Conservation (phyloP, 2,113 vertebrate species). For the Oreochromis spilurus region DNA sequence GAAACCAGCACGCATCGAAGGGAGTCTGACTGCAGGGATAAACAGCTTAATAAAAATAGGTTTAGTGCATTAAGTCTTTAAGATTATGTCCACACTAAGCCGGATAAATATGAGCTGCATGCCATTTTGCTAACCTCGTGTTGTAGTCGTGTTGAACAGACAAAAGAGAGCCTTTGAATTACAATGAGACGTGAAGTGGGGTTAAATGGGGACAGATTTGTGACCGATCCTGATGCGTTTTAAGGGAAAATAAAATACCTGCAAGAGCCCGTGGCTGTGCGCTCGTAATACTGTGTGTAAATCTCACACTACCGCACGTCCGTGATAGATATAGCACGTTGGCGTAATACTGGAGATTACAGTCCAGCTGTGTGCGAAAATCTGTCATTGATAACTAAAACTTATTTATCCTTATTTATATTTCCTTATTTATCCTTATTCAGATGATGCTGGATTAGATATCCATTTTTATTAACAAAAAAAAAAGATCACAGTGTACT, state of each 20-base stretch:
- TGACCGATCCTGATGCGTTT: fast-evolving
- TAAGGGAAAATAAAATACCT: neutral
- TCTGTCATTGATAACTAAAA: neutral
- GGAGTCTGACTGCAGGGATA: neutral
- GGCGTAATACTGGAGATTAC: neutral
- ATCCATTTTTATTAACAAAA: fast-evolving
- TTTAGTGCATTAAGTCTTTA: neutral
- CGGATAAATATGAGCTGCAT: neutral
- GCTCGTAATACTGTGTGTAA: neutral
- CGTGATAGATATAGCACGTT: neutral
- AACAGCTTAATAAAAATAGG: neutral
- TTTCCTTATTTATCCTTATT: neutral
- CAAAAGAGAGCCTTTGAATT: neutral
- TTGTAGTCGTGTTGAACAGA: neutral
- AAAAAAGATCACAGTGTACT: fast-evolving
- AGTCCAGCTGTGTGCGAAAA: neutral
- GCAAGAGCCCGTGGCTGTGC: neutral
- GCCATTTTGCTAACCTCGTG: neutral
- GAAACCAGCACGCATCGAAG: neutral
- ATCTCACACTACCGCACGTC: fast-evolving
- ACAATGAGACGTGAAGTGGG: neutral
- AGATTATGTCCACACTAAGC: neutral
- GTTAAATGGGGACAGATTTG: neutral
- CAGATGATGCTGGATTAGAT: neutral
- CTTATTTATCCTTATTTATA: neutral